Percentiles rank a stretch among this genome's conserved stretches.
phyloP scores from a whole-genome alignment of 1,140 invertebrate species.

The Trichonephila clavipes region DNA sequence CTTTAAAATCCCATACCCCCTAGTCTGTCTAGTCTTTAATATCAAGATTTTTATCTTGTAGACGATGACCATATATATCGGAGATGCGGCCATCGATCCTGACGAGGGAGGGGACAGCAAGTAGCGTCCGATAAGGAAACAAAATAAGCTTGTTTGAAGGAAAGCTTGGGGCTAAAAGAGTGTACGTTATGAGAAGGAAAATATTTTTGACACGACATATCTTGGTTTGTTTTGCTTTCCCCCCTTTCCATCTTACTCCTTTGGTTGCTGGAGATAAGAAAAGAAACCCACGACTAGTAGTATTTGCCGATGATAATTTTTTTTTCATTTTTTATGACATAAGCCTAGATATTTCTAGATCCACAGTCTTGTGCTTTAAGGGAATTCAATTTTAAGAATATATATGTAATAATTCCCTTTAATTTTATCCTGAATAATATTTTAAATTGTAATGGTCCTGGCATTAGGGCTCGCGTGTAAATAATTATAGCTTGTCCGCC shows the following conservation, averaged over 20 bases:
- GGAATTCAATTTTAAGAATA: too few relatives aligned
- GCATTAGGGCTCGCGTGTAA: too few relatives aligned
- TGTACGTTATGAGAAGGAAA: neutral
- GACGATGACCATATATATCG: constrained; percentile 34
- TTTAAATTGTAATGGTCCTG: too few relatives aligned
- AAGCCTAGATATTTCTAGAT: too few relatives aligned
- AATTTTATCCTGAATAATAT: too few relatives aligned
- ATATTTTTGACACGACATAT: neutral
- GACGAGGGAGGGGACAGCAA: neutral
- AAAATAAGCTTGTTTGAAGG: constrained; percentile 15
- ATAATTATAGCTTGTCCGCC: too few relatives aligned
- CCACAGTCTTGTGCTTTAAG: too few relatives aligned
- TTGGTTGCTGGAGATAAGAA: neutral
- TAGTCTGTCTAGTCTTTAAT: constrained; percentile 3
- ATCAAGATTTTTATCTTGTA: constrained; percentile 7
- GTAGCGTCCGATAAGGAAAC: neutral
- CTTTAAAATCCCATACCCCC: constrained; percentile 35
- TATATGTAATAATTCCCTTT: too few relatives aligned
- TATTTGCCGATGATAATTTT: too few relatives aligned
- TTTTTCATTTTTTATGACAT: too few relatives aligned
- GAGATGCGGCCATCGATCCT: constrained; percentile 32
- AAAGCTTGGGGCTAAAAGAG: neutral
- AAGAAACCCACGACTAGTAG: neutral
- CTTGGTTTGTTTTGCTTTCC: neutral
- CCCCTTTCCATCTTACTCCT: neutral